Evolutionary conservation across 2,797 vertebrate genomes (phyloP).

Genomic region (Holocentrus rufus): DNA sequence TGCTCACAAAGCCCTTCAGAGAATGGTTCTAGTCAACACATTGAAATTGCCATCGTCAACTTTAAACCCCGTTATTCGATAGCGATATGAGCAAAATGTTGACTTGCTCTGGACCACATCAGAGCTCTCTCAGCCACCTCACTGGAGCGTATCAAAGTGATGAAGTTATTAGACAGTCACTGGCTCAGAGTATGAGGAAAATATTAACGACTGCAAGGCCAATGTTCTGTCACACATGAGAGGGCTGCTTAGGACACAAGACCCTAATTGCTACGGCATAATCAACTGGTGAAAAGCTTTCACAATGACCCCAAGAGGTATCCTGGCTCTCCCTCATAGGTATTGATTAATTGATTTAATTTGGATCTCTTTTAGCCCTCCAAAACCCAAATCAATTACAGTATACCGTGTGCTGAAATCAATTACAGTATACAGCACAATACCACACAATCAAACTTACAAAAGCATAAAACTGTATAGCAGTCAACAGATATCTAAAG

Average conservation of each 20-base stretch:
- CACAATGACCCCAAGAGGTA: neutral
- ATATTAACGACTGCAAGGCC: neutral
- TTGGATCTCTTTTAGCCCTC: no score
- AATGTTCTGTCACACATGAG: constrained; percentile 8
- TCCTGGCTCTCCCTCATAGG: constrained; percentile 1
- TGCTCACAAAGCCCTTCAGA: constrained; percentile 64
- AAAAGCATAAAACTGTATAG: no score
- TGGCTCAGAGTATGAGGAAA: constrained; percentile 2
- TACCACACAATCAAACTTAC: no score
- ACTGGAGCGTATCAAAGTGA: constrained; percentile 13
- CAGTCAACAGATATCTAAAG: no score
- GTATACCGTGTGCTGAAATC: no score
- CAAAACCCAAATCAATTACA: no score
- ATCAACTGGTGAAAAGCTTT: constrained; percentile 25
- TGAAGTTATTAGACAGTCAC: constrained; percentile 12
- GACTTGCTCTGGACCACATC: constrained; percentile 33
- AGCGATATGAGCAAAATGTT: constrained; percentile 41
- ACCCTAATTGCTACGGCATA: constrained; percentile 19
- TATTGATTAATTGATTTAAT: no score
- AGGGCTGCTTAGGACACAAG: constrained; percentile 2
- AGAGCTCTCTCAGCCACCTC: constrained; percentile 25
- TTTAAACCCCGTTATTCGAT: constrained; percentile 19
- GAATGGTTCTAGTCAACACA: constrained; percentile 46
- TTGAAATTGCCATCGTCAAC: constrained; percentile 1
- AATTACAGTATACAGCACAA: no score